Conservation (phyloP, 2,888 invertebrate species). For the Byasa hedistus region DNA sequence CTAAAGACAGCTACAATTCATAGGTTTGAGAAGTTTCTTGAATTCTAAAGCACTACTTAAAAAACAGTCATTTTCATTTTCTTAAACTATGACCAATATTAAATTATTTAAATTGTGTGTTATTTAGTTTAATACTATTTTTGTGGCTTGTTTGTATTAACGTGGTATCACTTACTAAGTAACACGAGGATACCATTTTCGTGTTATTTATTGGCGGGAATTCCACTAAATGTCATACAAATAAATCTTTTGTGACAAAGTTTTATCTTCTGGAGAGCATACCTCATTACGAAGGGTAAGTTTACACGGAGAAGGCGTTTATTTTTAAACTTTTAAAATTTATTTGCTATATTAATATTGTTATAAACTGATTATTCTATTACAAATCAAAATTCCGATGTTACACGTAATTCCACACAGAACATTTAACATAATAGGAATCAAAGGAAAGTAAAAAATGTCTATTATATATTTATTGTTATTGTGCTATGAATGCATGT, state of each 20-base stretch:
- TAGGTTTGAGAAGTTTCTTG: too few species aligned
- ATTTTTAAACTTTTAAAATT: neutral
- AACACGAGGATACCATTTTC: constrained; percentile 33
- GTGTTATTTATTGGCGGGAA: constrained; percentile 54
- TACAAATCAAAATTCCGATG: too few species aligned
- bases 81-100: too few species aligned
- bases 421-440: too few species aligned
- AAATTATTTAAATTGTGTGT: neutral
- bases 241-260: constrained; percentile 55
- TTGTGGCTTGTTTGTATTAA: neutral
- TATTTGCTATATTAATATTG: neutral
- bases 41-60: too few species aligned
- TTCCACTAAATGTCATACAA: constrained; percentile 61
- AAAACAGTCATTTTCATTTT: too few species aligned
- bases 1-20: too few species aligned
- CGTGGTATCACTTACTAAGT: constrained; percentile 31
- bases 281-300: constrained; percentile 42
- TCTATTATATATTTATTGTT: too few species aligned
- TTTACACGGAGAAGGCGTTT: constrained; percentile 40
- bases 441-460: too few species aligned
- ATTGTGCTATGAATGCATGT: too few species aligned
- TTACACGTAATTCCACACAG: too few species aligned
- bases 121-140: neutral
- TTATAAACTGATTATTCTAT: neutral
- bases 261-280: constrained; percentile 48